A percentile compares a stretch with the other conserved stretches of the same genome.
Conservation (phyloP, 2,888 invertebrate genomes). For the Gnatocerus cornutus region DNA sequence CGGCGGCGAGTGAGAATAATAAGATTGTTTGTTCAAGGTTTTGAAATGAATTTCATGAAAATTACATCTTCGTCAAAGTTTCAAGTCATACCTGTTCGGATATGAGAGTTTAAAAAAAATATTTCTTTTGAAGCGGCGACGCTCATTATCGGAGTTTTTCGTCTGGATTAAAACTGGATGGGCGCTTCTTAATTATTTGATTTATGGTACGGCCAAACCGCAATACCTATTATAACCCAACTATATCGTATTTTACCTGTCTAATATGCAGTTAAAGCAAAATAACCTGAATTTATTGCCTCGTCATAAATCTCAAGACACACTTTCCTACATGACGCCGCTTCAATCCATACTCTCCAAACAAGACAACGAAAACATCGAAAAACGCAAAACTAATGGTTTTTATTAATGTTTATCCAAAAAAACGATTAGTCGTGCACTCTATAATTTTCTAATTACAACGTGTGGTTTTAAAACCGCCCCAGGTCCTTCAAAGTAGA, state of each 20-base stretch:
- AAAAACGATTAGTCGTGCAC: slow-evolving; percentile 48
- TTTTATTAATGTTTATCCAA: slow-evolving; percentile 38
- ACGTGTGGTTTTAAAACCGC: slow-evolving; percentile 44
- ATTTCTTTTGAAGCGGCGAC: slow-evolving; percentile 5
- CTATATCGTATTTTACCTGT: slow-evolving; percentile 60
- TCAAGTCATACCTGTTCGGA: too few species aligned
- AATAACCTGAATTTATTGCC: slow-evolving; percentile 57
- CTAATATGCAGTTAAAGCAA: slow-evolving; percentile 60
- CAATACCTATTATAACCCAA: slow-evolving; percentile 55
- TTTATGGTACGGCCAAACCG: slow-evolving; percentile 56
- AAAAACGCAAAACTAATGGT: slow-evolving; percentile 35
- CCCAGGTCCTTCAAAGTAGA: slow-evolving; percentile 18
- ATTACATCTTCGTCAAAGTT: too few species aligned
- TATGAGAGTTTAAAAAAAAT: not conserved
- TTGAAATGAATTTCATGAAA: too few species aligned
- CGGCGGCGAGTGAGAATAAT: too few species aligned
- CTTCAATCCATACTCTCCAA: slow-evolving; percentile 11
- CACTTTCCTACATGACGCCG: slow-evolving; percentile 46
- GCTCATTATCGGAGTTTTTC: slow-evolving; percentile 43
- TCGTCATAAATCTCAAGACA: slow-evolving; percentile 56
- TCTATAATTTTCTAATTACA: slow-evolving; percentile 52
- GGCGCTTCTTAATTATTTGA: slow-evolving; percentile 59
- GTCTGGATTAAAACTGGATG: slow-evolving; percentile 50
- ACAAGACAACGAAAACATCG: not conserved
- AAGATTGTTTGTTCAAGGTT: too few species aligned